phyloP scores from a whole-genome alignment of 2,888 invertebrate genomes.

The Trachelus stipa region DNA sequence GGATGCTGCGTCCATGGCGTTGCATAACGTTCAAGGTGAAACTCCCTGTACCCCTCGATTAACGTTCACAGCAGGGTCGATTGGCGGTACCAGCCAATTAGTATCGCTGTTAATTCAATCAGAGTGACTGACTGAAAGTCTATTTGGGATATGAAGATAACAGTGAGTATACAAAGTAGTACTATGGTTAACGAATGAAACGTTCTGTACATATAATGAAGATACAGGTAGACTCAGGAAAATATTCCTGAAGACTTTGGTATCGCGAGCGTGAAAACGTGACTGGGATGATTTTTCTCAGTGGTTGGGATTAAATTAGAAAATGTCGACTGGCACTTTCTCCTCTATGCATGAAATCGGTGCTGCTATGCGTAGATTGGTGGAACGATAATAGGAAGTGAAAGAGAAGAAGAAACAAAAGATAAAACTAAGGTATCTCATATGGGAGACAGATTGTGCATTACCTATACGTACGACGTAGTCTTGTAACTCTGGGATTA shows the following conservation, averaged over 20 bases:
- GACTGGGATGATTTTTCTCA: constrained; percentile 48
- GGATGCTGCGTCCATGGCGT: constrained; percentile 19
- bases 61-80: background rate
- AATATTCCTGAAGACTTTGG: background rate
- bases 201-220: background rate
- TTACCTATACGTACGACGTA: background rate
- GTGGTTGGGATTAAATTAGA: constrained; percentile 60
- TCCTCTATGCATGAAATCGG: constrained; percentile 25
- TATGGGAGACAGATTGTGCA: background rate
- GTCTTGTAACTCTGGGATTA: background rate
- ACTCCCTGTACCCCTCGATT: constrained; percentile 36
- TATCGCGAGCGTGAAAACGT: constrained; percentile 3
- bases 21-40: constrained; percentile 58
- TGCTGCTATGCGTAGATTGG: background rate
- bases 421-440: background rate
- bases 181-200: background rate
- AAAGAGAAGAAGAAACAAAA: background rate
- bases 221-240: background rate
- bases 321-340: constrained; percentile 59
- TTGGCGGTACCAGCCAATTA: constrained; percentile 19
- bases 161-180: background rate
- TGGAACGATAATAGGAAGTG: background rate
- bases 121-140: background rate
- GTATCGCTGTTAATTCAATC: constrained; percentile 39
- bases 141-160: background rate